These are phyloP conservation scores for Hippopotamyrus pictus DNA, from an alignment of 2,797 vertebrate species.

Conservation along the genomic window DNA sequence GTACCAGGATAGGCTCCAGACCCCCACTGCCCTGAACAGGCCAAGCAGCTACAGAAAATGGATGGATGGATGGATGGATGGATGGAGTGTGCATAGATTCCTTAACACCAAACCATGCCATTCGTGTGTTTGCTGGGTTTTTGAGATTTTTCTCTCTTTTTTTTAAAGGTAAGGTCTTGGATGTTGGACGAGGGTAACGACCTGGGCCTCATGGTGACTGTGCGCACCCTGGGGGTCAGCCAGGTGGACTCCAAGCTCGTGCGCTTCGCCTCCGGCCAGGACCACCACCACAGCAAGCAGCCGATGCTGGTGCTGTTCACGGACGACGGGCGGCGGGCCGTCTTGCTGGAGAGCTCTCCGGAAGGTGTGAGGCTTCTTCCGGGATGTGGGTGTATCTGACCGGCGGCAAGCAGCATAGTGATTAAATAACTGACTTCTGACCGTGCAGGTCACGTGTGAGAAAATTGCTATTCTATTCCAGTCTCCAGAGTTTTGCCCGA, in stretches of 20 bases:
- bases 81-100: background rate
- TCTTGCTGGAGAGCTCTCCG: conserved; percentile 35
- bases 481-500: background rate
- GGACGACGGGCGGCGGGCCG: conserved; percentile 68
- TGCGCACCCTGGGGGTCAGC: conserved; percentile 52
- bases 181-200: conserved; percentile 68
- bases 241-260: conserved; percentile 55
- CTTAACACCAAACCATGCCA: background rate
- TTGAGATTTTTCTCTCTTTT: background rate
- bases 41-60: background rate
- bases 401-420: background rate
- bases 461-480: background rate
- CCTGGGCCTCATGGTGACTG: conserved; percentile 70
- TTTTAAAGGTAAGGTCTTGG: conserved; percentile 74
- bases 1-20: background rate
- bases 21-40: background rate
- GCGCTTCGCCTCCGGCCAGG: conserved; percentile 67
- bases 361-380: conserved; percentile 52
- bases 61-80: background rate
- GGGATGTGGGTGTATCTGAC: background rate
- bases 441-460: background rate
- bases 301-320: conserved; percentile 89
- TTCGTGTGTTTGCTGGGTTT: background rate
- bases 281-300: conserved; percentile 81
- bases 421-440: background rate